These are phyloP conservation scores for Sminthurides aquaticus DNA, from an alignment of 2,888 invertebrate genomes.

Conservation along the genomic window DNA sequence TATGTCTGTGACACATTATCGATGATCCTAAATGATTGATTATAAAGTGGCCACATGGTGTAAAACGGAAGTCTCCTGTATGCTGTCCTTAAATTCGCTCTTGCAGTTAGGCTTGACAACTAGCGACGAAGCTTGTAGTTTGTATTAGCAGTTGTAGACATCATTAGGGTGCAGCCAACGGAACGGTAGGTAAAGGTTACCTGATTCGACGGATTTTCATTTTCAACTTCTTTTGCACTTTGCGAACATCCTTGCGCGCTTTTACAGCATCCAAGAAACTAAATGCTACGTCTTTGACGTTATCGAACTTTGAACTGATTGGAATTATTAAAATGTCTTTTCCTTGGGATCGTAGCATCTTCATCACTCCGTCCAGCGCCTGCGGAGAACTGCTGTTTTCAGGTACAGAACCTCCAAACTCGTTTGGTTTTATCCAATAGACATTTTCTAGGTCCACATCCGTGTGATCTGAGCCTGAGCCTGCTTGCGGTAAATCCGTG, in stretches of 20 bases:
- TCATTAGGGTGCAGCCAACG: too few relatives aligned
- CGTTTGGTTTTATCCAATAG: conserved; percentile 14
- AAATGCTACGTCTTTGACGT: conserved; percentile 7
- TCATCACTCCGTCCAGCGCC: background rate
- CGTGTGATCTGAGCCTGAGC: too few relatives aligned
- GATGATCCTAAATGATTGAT: too few relatives aligned
- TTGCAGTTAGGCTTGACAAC: too few relatives aligned
- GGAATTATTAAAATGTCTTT: conserved; percentile 17
- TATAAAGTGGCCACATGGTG: too few relatives aligned
- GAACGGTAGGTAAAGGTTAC: too few relatives aligned
- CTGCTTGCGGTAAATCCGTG: background rate
- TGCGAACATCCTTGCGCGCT: background rate
- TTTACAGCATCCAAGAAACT: background rate
- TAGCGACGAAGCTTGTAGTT: too few relatives aligned
- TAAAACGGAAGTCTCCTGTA: too few relatives aligned
- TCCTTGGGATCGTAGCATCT: background rate
- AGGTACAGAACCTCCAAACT: background rate
- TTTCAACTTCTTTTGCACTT: background rate
- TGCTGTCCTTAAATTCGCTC: too few relatives aligned
- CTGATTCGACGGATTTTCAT: too few relatives aligned
- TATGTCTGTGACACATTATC: too few relatives aligned
- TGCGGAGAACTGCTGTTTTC: background rate
- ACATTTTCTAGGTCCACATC: conserved; percentile 17
- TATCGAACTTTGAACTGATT: conserved; percentile 13
- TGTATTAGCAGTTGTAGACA: too few relatives aligned